A percentile compares a stretch with the other conserved stretches of the same genome.
These are phyloP conservation scores for Drosophila algonquin DNA, from an alignment of 2,888 invertebrate genomes.

Conservation along the genomic window DNA sequence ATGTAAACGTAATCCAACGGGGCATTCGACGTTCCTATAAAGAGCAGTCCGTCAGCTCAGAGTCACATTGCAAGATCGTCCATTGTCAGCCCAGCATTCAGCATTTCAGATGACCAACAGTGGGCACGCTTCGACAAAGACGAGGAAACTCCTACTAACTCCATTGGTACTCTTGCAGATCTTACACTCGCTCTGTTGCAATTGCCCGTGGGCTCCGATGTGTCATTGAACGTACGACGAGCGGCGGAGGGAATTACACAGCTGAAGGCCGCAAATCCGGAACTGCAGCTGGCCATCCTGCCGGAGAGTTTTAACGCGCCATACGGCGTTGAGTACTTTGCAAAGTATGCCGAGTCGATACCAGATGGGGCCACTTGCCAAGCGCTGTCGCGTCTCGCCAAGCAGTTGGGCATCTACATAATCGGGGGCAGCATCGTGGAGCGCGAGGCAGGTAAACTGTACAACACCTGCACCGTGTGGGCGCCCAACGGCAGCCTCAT, in stretches of 20 bases:
- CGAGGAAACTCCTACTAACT: background rate
- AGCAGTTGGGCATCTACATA: slow-evolving; percentile 90
- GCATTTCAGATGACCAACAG: background rate
- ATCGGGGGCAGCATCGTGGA: slow-evolving; percentile 97
- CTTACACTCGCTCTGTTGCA: slow-evolving; percentile 78
- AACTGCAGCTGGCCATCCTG: slow-evolving; percentile 86
- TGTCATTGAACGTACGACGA: slow-evolving; percentile 65
- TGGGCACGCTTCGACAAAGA: background rate
- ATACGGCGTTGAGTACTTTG: slow-evolving; percentile 92
- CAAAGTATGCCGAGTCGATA: slow-evolving; percentile 93
- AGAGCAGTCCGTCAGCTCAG: background rate
- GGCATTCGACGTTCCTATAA: background rate
- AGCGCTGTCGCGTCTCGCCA: slow-evolving; percentile 90
- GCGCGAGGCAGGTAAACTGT: slow-evolving; percentile 86
- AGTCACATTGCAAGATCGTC: background rate
- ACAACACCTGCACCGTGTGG: slow-evolving; percentile 96
- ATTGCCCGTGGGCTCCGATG: slow-evolving; percentile 67
- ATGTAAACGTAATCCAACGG: background rate
- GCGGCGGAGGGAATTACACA: slow-evolving; percentile 69
- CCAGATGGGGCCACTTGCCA: slow-evolving; percentile 91
- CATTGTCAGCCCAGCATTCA: background rate
- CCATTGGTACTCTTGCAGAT: slow-evolving; percentile 37
- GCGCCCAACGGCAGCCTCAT: slow-evolving; percentile 90
- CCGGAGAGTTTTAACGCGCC: slow-evolving; percentile 98
- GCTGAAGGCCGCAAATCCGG: slow-evolving; percentile 73